Evolutionary conservation across 2,888 invertebrate species (phyloP).

Genomic region (Melieria crassipennis): DNA sequence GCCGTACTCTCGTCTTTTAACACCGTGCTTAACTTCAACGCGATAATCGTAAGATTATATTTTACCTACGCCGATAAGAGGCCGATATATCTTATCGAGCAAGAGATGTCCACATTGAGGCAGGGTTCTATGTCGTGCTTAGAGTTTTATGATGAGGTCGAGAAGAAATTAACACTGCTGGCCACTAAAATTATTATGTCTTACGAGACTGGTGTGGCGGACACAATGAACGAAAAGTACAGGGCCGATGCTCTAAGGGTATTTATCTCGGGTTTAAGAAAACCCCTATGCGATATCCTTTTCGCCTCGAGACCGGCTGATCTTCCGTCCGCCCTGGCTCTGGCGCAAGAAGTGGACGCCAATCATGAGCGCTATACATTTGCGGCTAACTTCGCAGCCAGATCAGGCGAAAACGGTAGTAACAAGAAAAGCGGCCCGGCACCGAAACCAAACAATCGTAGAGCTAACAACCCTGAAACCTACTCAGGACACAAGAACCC

Average conservation of each 20-base stretch:
- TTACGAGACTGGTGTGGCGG: conserved; percentile 35
- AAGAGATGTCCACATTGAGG: conserved; percentile 39
- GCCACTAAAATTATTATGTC: conserved; percentile 44
- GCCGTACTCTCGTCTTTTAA: too few species aligned
- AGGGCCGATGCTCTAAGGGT: conserved; percentile 35
- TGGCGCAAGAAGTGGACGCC: conserved; percentile 11
- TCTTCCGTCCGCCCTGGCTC: conserved; percentile 7
- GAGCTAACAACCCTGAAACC: background rate
- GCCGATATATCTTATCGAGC: conserved; percentile 37
- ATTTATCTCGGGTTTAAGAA: conserved; percentile 31
- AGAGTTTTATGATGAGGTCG: conserved; percentile 43
- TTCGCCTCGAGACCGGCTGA: conserved; percentile 12
- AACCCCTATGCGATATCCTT: conserved; percentile 2
- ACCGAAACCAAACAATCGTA: background rate
- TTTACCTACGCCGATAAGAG: conserved; percentile 42
- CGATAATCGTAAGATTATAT: too few species aligned
- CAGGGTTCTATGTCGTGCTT: conserved; percentile 36
- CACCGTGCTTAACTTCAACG: too few species aligned
- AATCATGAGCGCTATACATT: background rate
- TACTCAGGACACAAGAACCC: background rate
- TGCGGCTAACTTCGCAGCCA: background rate
- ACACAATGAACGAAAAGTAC: conserved; percentile 42
- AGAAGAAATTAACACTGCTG: conserved; percentile 40
- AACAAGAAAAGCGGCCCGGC: background rate
- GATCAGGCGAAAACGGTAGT: background rate